Evolutionary conservation across 2,888 invertebrate genomes (phyloP), one percentile per base, ranked within the genome.

Genomic region (Drosophila greeni): DNA sequence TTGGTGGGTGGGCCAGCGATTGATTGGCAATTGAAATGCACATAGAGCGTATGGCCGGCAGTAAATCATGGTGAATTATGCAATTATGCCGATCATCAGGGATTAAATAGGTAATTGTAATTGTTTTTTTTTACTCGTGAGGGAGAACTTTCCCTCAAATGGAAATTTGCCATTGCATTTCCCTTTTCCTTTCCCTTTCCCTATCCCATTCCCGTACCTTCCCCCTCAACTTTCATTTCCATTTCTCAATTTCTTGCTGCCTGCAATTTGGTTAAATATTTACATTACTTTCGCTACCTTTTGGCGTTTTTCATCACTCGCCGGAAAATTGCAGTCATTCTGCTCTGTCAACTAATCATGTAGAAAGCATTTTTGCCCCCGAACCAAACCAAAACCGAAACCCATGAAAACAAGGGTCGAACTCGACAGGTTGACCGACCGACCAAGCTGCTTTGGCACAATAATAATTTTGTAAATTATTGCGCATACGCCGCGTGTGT

Each of bases 391-490:
- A 23, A 47, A 29, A 47, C 14, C 26, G 20, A 31, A 47, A 5
- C 14, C 23, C n/a, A 9, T 9, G 9, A 9, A 47, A n/a, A n/a
- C 34, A 14, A 20, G 20, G 5, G 18, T 24, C 33, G 2, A 45
- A 16, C n/a, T 11, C 14, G 45, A 31, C 29, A 45, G 45, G 45
- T 31, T 47, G 48, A 29, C 42, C 31, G 45, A 18, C 39, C 26
- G 23, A 11, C 45, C 61, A 61, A 78, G 56, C 64, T 58, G 57
- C 54, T 79, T 74, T 72, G 66, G 61, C 59, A 72, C 65, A 83
- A 81, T 78, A 83, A 81, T 78, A 78, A 81, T 81, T 73, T 81
- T 53, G 58, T 69, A 82, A 80, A 80, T 77, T 83, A 79, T 75
- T 84, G 79, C 76, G 78, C 72, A 82, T 81, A 75, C 79, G 84